Percentiles rank a stretch among this genome's conserved stretches.
These are phyloP conservation scores for Astur gentilis DNA, from an alignment of 2,113 vertebrate species.

Conservation along the genomic window DNA sequence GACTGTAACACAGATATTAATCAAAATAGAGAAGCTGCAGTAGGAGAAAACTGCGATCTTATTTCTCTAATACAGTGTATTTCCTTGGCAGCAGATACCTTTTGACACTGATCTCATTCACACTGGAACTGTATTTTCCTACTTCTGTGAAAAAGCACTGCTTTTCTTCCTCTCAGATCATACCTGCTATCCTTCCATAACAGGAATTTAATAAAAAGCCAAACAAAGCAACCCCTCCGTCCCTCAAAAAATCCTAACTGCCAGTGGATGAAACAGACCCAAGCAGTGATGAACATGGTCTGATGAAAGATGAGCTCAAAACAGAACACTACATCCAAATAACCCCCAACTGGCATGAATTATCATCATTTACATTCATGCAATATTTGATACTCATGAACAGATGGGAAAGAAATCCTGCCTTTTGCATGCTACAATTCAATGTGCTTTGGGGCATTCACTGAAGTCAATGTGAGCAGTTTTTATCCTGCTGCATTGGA, in stretches of 20 bases:
- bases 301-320: not conserved
- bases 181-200: not conserved
- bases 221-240: not conserved
- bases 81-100: not conserved
- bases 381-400: not conserved
- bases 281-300: not conserved
- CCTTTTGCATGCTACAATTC: not conserved
- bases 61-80: not conserved
- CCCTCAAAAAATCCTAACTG: not conserved
- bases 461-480: not conserved
- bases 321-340: not conserved
- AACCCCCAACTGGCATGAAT: not conserved
- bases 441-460: not conserved
- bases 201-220: not conserved
- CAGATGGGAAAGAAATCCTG: not conserved
- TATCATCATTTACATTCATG: not conserved
- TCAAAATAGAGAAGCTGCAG: not conserved
- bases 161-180: not conserved
- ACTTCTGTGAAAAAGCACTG: not conserved
- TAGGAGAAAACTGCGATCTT: not conserved
- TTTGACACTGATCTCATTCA: not conserved
- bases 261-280: not conserved
- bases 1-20: not conserved
- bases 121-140: not conserved
- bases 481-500: not conserved